phyloP scores from a whole-genome alignment of 1,140 invertebrate genomes.

The Hypsibius dujardini region DNA sequence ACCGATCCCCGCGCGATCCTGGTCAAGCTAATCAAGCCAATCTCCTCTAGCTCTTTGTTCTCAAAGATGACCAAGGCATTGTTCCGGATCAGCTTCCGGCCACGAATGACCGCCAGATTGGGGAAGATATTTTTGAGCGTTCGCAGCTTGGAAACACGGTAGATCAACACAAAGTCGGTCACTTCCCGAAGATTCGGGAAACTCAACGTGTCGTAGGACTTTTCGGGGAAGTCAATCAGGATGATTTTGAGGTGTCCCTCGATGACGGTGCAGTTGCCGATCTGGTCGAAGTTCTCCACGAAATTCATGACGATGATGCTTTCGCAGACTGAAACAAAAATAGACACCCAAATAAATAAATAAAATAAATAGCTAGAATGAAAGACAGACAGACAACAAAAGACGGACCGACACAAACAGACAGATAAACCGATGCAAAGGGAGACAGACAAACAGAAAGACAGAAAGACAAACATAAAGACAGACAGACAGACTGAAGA shows the following conservation, averaged over 20 bases:
- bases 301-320: conserved; percentile 64
- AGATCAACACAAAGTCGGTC: conserved; percentile 51
- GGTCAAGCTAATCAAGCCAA: conserved; percentile 62
- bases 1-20: conserved; percentile 63
- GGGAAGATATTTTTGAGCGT: conserved; percentile 70
- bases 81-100: conserved; percentile 57
- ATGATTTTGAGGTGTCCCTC: conserved; percentile 65
- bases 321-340: conserved; percentile 43
- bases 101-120: conserved; percentile 79
- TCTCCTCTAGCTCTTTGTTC: conserved; percentile 43
- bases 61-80: conserved; percentile 68
- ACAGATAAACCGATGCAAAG: too few relatives aligned
- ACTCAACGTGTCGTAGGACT: conserved; percentile 23
- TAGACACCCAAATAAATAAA: too few relatives aligned
- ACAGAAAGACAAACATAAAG: too few relatives aligned
- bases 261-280: conserved; percentile 62
- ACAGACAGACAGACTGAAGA: too few relatives aligned
- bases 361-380: too few relatives aligned
- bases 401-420: too few relatives aligned
- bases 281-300: conserved; percentile 43
- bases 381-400: too few relatives aligned
- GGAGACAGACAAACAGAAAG: too few relatives aligned
- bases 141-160: conserved; percentile 51
- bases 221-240: conserved; percentile 54
- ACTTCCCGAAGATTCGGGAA: conserved; percentile 43